Conservation (phyloP, 2,113 vertebrate species). For the Anser cygnoides region DNA sequence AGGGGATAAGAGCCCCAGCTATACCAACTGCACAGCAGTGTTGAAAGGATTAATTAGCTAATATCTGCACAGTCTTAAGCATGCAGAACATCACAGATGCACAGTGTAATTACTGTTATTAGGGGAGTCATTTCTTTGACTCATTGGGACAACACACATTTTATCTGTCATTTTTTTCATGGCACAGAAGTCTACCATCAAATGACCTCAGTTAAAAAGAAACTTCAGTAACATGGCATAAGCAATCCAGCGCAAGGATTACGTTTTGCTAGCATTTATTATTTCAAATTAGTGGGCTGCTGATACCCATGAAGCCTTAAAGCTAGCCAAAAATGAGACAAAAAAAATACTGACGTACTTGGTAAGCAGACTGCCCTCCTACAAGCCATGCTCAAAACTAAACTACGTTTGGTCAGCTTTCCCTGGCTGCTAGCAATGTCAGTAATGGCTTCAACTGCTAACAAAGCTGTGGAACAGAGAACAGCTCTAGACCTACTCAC, state of each 20-base stretch:
- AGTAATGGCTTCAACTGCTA: neutral
- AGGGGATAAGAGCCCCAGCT: neutral
- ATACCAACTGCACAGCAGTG: slow-evolving; percentile 26
- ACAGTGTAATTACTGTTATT: slow-evolving; percentile 43
- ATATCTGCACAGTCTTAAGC: slow-evolving; percentile 21
- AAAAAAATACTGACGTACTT: neutral
- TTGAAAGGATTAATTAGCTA: slow-evolving; percentile 56
- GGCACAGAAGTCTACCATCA: neutral
- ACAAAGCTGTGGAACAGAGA: neutral
- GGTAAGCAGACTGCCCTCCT: neutral
- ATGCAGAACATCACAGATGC: slow-evolving; percentile 42
- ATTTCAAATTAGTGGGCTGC: neutral
- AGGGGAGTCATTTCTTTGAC: slow-evolving; percentile 46
- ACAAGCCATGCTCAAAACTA: rapidly evolving
- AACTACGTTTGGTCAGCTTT: neutral
- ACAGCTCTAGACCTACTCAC: neutral
- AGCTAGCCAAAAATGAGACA: neutral
- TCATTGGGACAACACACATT: slow-evolving; percentile 30
- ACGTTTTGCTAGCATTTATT: neutral
- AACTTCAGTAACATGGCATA: neutral
- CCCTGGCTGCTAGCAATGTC: neutral
- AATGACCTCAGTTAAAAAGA: neutral
- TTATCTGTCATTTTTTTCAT: neutral
- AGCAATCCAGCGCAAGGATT: neutral
- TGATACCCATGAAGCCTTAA: neutral